A percentile compares a stretch with the other conserved stretches of the same genome.
Evolutionary conservation across 2,797 vertebrate genomes (phyloP).

Genomic region (Luscinia luscinia): DNA sequence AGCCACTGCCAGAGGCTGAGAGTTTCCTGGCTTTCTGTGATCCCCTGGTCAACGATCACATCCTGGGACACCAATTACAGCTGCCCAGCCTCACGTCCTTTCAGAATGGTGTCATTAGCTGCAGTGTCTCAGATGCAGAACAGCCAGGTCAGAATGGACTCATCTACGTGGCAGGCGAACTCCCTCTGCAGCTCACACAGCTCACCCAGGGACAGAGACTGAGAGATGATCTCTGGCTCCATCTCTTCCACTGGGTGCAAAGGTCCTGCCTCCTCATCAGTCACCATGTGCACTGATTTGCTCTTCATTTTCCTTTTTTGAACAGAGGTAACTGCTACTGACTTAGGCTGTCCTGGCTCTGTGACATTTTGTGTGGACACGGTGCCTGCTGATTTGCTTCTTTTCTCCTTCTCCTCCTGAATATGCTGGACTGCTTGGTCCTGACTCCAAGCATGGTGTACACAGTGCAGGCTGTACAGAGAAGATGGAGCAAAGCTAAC

Average conservation of each 20-base stretch:
- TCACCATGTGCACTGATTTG: neutral
- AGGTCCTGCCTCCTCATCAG: neutral
- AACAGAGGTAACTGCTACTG: neutral
- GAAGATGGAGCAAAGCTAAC: neutral
- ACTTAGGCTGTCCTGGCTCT: neutral
- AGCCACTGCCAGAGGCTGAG: neutral
- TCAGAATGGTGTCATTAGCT: neutral
- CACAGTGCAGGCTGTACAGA: rapidly evolving
- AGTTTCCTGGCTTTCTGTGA: neutral
- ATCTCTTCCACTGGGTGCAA: rapidly evolving
- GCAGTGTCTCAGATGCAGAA: rapidly evolving
- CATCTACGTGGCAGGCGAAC: rapidly evolving
- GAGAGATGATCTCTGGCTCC: rapidly evolving
- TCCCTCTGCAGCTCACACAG: neutral
- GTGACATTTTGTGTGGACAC: neutral
- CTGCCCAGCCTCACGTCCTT: neutral
- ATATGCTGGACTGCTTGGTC: neutral
- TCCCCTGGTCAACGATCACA: neutral
- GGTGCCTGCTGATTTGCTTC: neutral
- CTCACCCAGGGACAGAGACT: neutral
- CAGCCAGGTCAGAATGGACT: neutral
- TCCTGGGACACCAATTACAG: rapidly evolving
- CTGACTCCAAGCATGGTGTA: neutral
- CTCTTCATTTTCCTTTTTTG: neutral
- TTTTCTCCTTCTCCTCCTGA: neutral